phyloP scores from a whole-genome alignment of 2,113 vertebrate genomes.

The Actinemys pallida region DNA sequence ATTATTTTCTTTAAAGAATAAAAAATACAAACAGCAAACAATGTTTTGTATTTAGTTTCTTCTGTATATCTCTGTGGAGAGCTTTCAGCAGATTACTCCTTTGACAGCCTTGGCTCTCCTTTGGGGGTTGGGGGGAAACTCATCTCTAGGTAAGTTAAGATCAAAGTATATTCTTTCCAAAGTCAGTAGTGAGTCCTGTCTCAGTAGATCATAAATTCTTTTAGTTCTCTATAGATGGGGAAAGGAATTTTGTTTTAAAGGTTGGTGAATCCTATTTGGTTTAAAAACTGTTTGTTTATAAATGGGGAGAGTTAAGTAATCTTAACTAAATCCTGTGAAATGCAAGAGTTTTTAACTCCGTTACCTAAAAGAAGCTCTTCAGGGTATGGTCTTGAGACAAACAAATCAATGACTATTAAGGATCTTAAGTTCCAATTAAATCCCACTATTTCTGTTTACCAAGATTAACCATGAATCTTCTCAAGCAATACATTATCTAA shows the following conservation, averaged over 20 bases:
- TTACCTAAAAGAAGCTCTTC: constrained; percentile 26
- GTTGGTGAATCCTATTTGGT: constrained; percentile 15
- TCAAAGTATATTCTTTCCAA: background rate
- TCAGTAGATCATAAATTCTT: background rate
- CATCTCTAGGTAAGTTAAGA: fast-evolving
- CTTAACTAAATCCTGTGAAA: constrained; percentile 46
- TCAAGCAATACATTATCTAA: constrained; percentile 35
- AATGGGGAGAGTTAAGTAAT: constrained; percentile 41
- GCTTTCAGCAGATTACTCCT: background rate
- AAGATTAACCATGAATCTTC: constrained; percentile 53
- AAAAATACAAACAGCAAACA: background rate
- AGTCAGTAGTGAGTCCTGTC: background rate
- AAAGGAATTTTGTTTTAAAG: background rate
- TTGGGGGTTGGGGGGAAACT: background rate
- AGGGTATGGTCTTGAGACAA: constrained; percentile 35
- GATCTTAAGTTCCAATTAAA: constrained; percentile 10
- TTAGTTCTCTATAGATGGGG: background rate
- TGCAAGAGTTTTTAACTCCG: constrained; percentile 30
- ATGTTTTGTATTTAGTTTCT: background rate
- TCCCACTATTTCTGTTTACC: constrained; percentile 53
- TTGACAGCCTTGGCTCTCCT: no score
- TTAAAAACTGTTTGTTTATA: constrained; percentile 27
- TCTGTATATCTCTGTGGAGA: background rate
- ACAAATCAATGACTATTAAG: background rate
- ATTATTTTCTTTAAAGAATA: background rate